Evolutionary conservation across 1,140 invertebrate species (phyloP).

Genomic region (Olivierus martensii): DNA sequence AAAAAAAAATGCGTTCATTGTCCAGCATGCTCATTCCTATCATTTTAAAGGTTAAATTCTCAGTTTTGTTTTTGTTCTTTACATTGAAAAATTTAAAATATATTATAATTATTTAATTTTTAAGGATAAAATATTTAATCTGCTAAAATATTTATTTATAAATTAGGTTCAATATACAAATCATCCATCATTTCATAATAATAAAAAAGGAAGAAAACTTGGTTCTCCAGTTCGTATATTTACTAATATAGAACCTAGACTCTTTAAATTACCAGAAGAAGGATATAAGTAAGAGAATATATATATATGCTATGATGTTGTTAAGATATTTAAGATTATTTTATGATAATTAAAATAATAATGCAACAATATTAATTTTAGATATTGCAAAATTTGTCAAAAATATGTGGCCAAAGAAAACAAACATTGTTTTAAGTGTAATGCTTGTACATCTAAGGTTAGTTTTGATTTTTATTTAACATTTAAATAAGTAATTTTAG

Average conservation of each 20-base stretch:
- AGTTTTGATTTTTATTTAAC: too few relatives aligned
- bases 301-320: too few relatives aligned
- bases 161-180: slow-evolving; percentile 9
- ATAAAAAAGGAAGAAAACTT: neutral
- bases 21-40: too few relatives aligned
- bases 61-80: too few relatives aligned
- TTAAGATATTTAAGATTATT: too few relatives aligned
- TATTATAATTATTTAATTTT: too few relatives aligned
- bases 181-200: slow-evolving; percentile 4
- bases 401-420: slow-evolving; percentile 8
- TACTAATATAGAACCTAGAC: slow-evolving; percentile 4
- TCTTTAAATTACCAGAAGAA: slow-evolving; percentile 3
- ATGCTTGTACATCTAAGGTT: slow-evolving; percentile 10
- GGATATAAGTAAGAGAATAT: slow-evolving; percentile 3
- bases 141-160: too few relatives aligned
- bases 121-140: too few relatives aligned
- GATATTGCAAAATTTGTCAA: slow-evolving; percentile 5
- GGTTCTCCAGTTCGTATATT: slow-evolving; percentile 8
- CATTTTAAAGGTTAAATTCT: too few relatives aligned
- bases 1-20: too few relatives aligned
- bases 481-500: too few relatives aligned
- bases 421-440: slow-evolving; percentile 7
- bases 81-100: too few relatives aligned
- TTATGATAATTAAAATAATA: neutral
- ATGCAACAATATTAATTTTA: neutral